phyloP scores from a whole-genome alignment of 1,140 invertebrate genomes.

The Choristoneura fumiferana region DNA sequence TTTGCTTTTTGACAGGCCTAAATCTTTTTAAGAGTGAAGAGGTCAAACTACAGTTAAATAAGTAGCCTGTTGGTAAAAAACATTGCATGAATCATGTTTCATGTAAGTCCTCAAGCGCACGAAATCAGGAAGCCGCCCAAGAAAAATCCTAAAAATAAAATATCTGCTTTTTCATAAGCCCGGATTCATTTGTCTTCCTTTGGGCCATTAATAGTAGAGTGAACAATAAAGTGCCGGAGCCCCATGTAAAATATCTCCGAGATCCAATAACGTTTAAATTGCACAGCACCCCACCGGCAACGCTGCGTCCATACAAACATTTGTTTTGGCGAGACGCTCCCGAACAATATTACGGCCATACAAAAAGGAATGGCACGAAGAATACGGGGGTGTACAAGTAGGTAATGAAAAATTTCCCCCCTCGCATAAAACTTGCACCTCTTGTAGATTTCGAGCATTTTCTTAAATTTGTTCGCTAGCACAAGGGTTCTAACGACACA shows the following conservation, averaged over 20 bases:
- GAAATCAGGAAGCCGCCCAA: neutral
- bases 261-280: constrained; percentile 52
- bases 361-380: constrained; percentile 36
- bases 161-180: constrained; percentile 1
- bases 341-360: constrained; percentile 56
- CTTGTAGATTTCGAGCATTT: constrained; percentile 10
- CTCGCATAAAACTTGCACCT: constrained; percentile 42
- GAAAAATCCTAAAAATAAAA: neutral
- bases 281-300: constrained; percentile 30
- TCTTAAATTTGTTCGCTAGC: constrained; percentile 8
- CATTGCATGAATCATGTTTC: too few relatives aligned
- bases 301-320: constrained; percentile 46
- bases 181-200: constrained; percentile 10
- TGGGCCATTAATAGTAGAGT: constrained; percentile 39
- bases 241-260: constrained; percentile 40
- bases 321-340: constrained; percentile 44
- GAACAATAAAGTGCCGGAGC: constrained; percentile 38
- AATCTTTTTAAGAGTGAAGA: too few relatives aligned
- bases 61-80: too few relatives aligned
- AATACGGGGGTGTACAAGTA: constrained; percentile 34
- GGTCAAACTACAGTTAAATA: too few relatives aligned
- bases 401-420: constrained; percentile 50
- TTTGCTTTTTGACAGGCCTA: too few relatives aligned
- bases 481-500: neutral
- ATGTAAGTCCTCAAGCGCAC: too few relatives aligned